These are phyloP conservation scores for Mesocricetus auratus DNA, from an alignment of 2,113 vertebrate species.

Conservation along the genomic window DNA sequence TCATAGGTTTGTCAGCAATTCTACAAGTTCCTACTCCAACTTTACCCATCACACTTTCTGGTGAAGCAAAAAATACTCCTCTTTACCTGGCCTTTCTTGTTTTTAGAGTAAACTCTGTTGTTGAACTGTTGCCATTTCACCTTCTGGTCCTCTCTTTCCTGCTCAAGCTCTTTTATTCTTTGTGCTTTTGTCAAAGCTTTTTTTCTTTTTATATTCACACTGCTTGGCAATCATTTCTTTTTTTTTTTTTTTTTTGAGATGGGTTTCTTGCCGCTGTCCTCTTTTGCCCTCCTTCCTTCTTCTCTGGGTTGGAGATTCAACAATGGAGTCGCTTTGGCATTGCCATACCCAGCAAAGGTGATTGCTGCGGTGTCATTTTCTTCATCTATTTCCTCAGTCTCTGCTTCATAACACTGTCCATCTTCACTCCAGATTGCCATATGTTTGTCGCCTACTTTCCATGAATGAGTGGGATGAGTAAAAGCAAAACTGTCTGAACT, in stretches of 20 bases:
- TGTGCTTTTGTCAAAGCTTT: conserved; percentile 98
- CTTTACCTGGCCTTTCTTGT: conserved; percentile 99
- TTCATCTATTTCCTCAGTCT: conserved; percentile 98
- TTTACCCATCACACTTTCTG: conserved; percentile 98
- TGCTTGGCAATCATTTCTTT: conserved; percentile 98
- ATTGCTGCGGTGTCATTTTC: conserved; percentile 97
- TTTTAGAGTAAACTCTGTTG: conserved; percentile 99
- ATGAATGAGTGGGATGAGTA: conserved; percentile 89
- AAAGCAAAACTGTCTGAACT: conserved; percentile 90
- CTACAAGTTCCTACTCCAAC: conserved; percentile 99
- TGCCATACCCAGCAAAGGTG: conserved; percentile 96
- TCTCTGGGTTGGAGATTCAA: conserved; percentile 94
- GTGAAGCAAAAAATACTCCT: conserved; percentile 99
- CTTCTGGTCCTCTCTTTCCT: conserved; percentile 98
- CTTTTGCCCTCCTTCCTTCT: conserved; percentile 92
- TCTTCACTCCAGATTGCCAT: conserved; percentile 97
- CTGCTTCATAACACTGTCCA: conserved; percentile 98
- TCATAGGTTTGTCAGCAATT: conserved; percentile 99
- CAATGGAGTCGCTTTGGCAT: conserved; percentile 96
- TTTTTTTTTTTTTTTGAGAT: conserved; percentile 98
- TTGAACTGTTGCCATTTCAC: conserved; percentile 99
- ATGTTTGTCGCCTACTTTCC: conserved; percentile 97
- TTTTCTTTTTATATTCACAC: conserved; percentile 99
- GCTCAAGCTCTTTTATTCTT: conserved; percentile 98
- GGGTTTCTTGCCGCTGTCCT: conserved; percentile 93